Base-by-base conservation (phyloP, 2,888 invertebrate genomes). In the Drosophila bunnanda region DNA sequence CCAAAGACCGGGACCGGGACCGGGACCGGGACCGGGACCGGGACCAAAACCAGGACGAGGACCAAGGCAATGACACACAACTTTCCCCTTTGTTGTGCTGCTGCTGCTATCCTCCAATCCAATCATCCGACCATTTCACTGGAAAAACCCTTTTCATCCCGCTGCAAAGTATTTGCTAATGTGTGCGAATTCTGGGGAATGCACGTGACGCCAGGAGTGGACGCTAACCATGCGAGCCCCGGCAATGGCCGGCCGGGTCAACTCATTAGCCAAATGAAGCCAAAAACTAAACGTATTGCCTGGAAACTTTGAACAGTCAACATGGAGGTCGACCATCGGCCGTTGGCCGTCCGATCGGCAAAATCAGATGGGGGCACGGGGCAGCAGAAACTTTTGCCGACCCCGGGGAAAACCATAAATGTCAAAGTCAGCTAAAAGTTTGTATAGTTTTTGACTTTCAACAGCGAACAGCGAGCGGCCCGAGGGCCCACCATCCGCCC, bases 351-450 rank as follows among this genome's bases (percentile, higher is more conserved):
- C 76, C 68, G 75, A 82, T 80, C 76, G 76, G 61, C 73, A 80
- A 84, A 79, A 82, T 85, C 82, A 79, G 60, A 67, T 36, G 52
- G 53, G 43, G 43, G n/a, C 17, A 43, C 13, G 64, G 39, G 70
- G 79, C 74, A 75, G 80, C 74, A 58, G 80, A 84, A 86, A 87
- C 61, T 85, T 87, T 77, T 61, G 54, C 70, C 50, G 15, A 38
- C 46, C 75, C 62, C 57, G 53, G 76, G 61, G 68, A 80, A 84
- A 90, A 89, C 89, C 89, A 90, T 90, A 90, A 90, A 90, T 89
- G 90, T 90, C 90, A 89, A 88, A 89, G 82, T 86, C 82, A 82
- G 81, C 69, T 74, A 79, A 88, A 89, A 90, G 83, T 89, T 90
- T 82, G 82, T 80, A 89, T 85, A 90, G 86, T 89, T 88, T 81